phyloP scores from a whole-genome alignment of 2,113 vertebrate genomes.

The Ursus arctos region DNA sequence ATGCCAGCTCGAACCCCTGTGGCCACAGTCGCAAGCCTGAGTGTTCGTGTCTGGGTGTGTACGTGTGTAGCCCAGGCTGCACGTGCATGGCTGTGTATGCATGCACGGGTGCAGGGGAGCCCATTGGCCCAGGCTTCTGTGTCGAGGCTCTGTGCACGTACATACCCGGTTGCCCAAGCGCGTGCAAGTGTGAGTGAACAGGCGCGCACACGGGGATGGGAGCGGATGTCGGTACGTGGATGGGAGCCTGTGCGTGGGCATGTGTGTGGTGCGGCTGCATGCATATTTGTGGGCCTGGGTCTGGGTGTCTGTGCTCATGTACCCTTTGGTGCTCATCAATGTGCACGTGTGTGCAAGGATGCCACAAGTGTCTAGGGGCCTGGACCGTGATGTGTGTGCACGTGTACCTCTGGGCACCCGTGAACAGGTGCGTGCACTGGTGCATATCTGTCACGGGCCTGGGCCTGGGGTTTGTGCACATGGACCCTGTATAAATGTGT shows the following conservation, averaged over 20 bases:
- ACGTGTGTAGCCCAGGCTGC: neutral
- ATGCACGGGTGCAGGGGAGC: neutral
- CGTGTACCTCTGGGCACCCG: neutral
- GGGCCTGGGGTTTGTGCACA: neutral
- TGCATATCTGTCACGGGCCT: neutral
- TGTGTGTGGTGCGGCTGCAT: neutral
- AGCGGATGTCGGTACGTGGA: neutral
- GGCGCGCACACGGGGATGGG: neutral
- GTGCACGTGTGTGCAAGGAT: neutral
- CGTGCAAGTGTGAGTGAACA: slow-evolving; percentile 1
- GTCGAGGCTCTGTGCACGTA: neutral
- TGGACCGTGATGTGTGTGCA: neutral
- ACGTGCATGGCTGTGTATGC: neutral
- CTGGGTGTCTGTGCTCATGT: neutral
- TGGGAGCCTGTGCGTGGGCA: neutral
- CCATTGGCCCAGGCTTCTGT: neutral
- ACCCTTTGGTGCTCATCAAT: neutral
- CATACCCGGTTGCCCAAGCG: neutral
- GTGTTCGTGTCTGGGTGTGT: neutral
- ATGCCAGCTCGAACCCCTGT: neutral
- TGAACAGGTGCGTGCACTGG: neutral
- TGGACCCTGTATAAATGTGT: neutral
- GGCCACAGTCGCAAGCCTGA: neutral
- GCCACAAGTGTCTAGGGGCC: neutral
- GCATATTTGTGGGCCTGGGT: neutral